Percentiles rank a stretch among this genome's conserved stretches.
Conservation (phyloP, 2,113 vertebrate genomes). For the Mormyrus iriodes region DNA sequence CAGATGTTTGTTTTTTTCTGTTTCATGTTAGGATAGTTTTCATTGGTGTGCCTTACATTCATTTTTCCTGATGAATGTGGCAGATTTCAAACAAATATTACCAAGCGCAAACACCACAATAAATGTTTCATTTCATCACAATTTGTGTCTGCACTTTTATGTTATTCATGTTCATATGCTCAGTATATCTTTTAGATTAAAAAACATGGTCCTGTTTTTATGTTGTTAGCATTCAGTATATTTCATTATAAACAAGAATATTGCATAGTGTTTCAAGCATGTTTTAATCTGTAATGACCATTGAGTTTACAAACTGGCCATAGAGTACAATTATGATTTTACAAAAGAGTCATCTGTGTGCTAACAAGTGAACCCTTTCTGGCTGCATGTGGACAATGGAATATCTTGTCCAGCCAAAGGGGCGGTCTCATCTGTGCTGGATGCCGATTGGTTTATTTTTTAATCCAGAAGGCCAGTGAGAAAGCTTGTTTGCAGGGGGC, state of each 20-base stretch:
- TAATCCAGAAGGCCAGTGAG: not conserved
- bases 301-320: not conserved
- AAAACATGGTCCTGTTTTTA: not conserved
- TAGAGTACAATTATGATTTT: not conserved
- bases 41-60: not conserved
- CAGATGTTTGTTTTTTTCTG: not conserved
- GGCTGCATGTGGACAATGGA: constrained; percentile 4
- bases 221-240: not conserved
- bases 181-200: not conserved
- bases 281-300: not conserved
- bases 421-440: not conserved
- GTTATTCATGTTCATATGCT: not conserved
- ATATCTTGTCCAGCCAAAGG: not conserved
- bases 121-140: not conserved
- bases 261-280: not conserved
- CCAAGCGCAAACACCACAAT: not conserved
- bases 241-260: not conserved
- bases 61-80: not conserved
- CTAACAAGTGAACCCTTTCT: not conserved
- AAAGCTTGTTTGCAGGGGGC: not conserved
- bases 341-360: not conserved
- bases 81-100: not conserved
- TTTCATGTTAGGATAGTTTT: not conserved
- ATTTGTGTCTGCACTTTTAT: not conserved
- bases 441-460: not conserved